Evolutionary conservation across 1,140 invertebrate species (phyloP).

Genomic region (Bursaphelenchus mucronatus): DNA sequence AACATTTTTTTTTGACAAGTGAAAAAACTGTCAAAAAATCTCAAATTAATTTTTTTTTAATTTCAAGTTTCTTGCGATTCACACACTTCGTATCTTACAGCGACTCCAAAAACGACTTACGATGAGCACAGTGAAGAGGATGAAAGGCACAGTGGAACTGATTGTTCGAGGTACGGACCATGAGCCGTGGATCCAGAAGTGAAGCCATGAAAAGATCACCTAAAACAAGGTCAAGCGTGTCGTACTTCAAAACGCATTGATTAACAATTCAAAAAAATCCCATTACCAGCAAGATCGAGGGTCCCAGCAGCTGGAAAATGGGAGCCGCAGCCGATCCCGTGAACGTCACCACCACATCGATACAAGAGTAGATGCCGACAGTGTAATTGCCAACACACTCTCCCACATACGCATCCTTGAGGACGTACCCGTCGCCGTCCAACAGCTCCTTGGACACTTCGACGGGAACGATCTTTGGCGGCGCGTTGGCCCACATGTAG

Average conservation of each 20-base stretch:
- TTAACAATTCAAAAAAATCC: slow-evolving; percentile 9
- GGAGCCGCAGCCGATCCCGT: slow-evolving; percentile 17
- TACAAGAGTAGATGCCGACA: slow-evolving; percentile 45
- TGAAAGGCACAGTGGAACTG: slow-evolving; percentile 52
- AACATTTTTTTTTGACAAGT: no score
- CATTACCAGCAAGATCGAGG: slow-evolving; percentile 41
- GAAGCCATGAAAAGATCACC: slow-evolving; percentile 50
- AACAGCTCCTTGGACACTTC: slow-evolving; percentile 50
- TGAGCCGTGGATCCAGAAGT: slow-evolving; percentile 36
- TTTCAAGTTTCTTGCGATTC: no score
- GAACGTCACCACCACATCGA: slow-evolving; percentile 49
- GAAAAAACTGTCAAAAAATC: no score
- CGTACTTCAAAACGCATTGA: no score
- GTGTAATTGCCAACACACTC: slow-evolving; percentile 57
- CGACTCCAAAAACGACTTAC: slow-evolving; percentile 24
- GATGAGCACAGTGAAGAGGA: slow-evolving; percentile 51
- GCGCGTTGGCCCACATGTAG: slow-evolving; percentile 59
- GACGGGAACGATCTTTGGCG: slow-evolving; percentile 51
- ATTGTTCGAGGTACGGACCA: slow-evolving; percentile 58
- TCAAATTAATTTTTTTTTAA: no score
- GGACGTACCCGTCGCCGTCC: slow-evolving; percentile 32
- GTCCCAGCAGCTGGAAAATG: slow-evolving; percentile 43
- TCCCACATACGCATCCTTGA: slow-evolving; percentile 48
- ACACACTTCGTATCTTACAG: no score
- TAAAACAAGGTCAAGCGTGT: no score